Evolutionary conservation across 2,888 invertebrate species (phyloP).

Genomic region (Tribolium freemani): DNA sequence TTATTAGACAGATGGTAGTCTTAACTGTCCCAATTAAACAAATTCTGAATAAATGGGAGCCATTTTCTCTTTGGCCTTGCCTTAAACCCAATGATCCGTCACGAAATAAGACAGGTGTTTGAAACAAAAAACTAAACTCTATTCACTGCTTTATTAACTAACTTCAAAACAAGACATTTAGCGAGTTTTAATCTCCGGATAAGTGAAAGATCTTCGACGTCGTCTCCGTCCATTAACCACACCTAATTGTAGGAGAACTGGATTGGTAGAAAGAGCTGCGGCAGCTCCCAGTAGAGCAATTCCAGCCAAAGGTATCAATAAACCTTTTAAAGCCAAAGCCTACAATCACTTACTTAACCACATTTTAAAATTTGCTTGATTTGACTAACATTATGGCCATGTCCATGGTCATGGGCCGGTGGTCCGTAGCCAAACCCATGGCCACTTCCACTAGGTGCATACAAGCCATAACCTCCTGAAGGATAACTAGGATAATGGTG

Average conservation of each 20-base stretch:
- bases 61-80: neutral
- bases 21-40: conserved; percentile 15
- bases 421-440: neutral
- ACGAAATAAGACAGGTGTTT: neutral
- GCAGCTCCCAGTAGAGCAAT: conserved; percentile 83
- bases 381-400: conserved; percentile 8
- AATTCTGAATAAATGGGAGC: neutral
- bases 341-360: conserved; percentile 61
- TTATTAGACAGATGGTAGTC: conserved; percentile 1
- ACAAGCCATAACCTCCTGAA: neutral
- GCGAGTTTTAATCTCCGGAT: neutral
- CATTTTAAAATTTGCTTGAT: neutral
- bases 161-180: neutral
- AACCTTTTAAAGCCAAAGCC: conserved; percentile 74
- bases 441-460: neutral
- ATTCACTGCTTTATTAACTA: neutral
- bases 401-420: neutral
- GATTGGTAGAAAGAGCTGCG: conserved; percentile 85
- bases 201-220: conserved; percentile 27
- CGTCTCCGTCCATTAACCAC: conserved; percentile 77
- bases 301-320: conserved; percentile 82
- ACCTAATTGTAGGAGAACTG: conserved; percentile 83
- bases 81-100: neutral
- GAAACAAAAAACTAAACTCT: neutral
- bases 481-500: neutral